These are phyloP conservation scores for Aphidius ervi DNA, from an alignment of 1,140 invertebrate species.

Conservation along the genomic window DNA sequence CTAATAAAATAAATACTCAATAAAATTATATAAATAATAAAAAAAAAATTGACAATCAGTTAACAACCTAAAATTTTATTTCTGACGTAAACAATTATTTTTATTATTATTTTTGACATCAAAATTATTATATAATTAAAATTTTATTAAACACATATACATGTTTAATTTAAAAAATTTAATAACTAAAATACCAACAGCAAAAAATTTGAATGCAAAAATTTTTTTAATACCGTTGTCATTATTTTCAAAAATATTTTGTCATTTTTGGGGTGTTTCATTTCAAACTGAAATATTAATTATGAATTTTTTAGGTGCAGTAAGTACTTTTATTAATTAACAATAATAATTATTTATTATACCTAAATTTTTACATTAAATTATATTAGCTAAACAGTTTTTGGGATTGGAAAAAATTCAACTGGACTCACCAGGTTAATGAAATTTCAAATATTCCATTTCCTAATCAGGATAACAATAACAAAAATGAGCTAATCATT, in stretches of 20 bases:
- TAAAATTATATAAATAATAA: too few relatives aligned
- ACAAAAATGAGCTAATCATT: constrained; percentile 14
- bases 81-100: too few relatives aligned
- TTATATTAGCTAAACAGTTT: constrained; percentile 24
- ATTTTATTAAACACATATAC: too few relatives aligned
- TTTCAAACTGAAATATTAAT: constrained; percentile 33
- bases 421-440: constrained; percentile 28
- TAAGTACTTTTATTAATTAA: constrained; percentile 16
- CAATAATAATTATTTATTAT: constrained; percentile 1
- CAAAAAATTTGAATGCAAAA: constrained; percentile 9
- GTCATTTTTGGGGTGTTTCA: constrained; percentile 21
- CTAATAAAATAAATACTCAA: too few relatives aligned
- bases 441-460: constrained; percentile 30
- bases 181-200: too few relatives aligned
- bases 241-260: constrained; percentile 28
- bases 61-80: too few relatives aligned
- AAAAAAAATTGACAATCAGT: too few relatives aligned
- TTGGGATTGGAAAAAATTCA: constrained; percentile 31
- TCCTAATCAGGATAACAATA: constrained; percentile 1
- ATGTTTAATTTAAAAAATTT: too few relatives aligned
- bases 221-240: not conserved
- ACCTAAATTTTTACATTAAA: not conserved
- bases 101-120: too few relatives aligned
- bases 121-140: too few relatives aligned
- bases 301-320: constrained; percentile 34